Evolutionary conservation across 2,888 invertebrate species (phyloP), one percentile per base, ranked within the genome.

Genomic region (Fragum sueziense): DNA sequence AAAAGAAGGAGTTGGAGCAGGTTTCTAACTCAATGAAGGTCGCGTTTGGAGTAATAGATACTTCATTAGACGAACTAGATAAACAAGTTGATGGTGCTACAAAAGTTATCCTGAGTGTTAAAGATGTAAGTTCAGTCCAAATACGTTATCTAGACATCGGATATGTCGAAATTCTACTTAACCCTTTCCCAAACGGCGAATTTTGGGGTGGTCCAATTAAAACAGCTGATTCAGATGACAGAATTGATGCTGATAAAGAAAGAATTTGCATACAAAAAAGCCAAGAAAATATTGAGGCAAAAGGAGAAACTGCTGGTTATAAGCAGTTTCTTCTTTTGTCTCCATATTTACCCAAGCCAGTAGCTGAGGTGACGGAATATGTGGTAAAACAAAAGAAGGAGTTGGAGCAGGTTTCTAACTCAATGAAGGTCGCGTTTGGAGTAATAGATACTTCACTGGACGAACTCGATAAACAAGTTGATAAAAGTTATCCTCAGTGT

Each of bases 331-430:
- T n/a, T n/a, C n/a, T n/a, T n/a, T n/a, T n/a, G n/a, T n/a, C n/a
- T n/a, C n/a, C n/a, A n/a, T n/a, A n/a, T n/a, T n/a, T n/a, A n/a
- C n/a, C 74, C 17, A 51, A 72, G 37, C 86, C 87, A 11, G 17
- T 86, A 4, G 34, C 71, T 31, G 67, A 79, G 17, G 34, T 85
- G 25, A 59, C 75, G 9, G 17, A 65, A 25, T 75, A 79, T 33
- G 57, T 77, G 2, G 61, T 57, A 29, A 54, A 70, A 17, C 75
- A 79, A 52, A 68, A 82, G 25, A 34, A 52, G 22, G 52, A 69
- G 0, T 29, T 86, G 3, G 2, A 57, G 29, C 27, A 57, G 7
- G 29, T 57, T 7, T 68, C 76, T 27, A 31, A 70, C 14, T 41
- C 51, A 9, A 74, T 84, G 14, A 57, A 61, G 17, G 52, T 29